Base-by-base conservation (phyloP, 2,888 invertebrate genomes). In the Cryptus armator region DNA sequence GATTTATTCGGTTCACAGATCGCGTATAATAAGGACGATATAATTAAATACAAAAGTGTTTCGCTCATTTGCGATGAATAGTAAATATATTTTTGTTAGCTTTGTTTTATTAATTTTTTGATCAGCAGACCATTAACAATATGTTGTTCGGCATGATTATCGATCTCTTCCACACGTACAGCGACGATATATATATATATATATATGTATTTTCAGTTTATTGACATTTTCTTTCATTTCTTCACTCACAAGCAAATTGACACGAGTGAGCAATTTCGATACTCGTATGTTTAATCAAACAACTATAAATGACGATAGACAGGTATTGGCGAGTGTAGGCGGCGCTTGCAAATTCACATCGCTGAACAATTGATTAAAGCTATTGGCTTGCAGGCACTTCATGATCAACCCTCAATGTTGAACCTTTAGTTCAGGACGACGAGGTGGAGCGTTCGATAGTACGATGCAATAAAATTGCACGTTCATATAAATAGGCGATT, bases 351-450 rank as follows among this genome's bases (percentile, higher is more conserved):
- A 48, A 48, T 48, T 29, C 62, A 6, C 12, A 14, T 12, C n/a
- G 9, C 12, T 62, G 62, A 32, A 29, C 24, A 62, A 62, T 62
- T 29, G 62, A 62, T 62, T 14, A 32, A 62, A 62, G 29, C 32
- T 29, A 62, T 7, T 62, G 62, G 62, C 62, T 62, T n/a, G n/a
- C n/a, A 62, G n/a, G 32, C 24, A 62, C 32, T 5, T 12, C n/a
- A 2, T n/a, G 29, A 62, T n/a, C 14, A 32, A 32, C 29, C 14
- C 6, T 29, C 29, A 12, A 14, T 12, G 14, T 62, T 62, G 5
- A 62, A 62, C 62, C 7, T n/a, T 2, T 12, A 32, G 62, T 62
- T 4, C 32, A n/a, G 6, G 14, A 62, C n/a, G 29, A 29, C 62
- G 32, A 32, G 62, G 6, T 29, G 32, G 14, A 62, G 14, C 32